Evolutionary conservation across 2,888 invertebrate species (phyloP), one percentile per base, ranked within the genome.

Genomic region (Sarcophaga variegata): DNA sequence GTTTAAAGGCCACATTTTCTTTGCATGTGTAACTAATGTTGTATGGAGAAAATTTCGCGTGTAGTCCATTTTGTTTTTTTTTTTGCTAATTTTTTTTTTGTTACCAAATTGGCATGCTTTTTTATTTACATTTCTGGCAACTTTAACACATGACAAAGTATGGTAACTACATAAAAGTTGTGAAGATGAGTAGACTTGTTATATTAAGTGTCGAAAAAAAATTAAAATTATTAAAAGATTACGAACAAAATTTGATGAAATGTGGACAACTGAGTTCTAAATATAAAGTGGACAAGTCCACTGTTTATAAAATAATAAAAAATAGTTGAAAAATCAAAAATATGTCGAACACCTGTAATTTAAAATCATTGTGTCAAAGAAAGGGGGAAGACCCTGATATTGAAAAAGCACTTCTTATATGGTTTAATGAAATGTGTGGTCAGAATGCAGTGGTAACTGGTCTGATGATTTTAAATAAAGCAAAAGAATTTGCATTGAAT

Each of bases 271-370:
- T 76, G n/a, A 4, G 37, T 59, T 54, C 11, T 49, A 76, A 67
- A 66, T 76, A 76, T n/a, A 67, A 76, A 76, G 54, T 76, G 4
- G 59, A 62, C 62, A 47, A 70, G 17, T 78, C 70, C 22, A 78
- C 78, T 14, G 63, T 69, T 62, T 78, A 37, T 25, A 77, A 77
- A 78, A 78, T 70, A 25, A 69, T 78, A 47, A 78, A 78, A 63
- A 78, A 78, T 22, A 47, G 62, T 62, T 62, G 11, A 69, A 62
- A 47, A 20, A 62, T 22, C 70, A 70, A 78, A 45, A 69, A 70
- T 63, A 25, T 62, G 49, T 67, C 37, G 77, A 47, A 45, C 77
- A 45, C 20, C 47, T 70, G 6, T 37, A 37, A 37, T 37, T 37
- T 37, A 37, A 37, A 37, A 37, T 37, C 37, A 37, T 37, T 37